phyloP scores from a whole-genome alignment of 2,888 invertebrate species.

The Dolomedes plantarius region DNA sequence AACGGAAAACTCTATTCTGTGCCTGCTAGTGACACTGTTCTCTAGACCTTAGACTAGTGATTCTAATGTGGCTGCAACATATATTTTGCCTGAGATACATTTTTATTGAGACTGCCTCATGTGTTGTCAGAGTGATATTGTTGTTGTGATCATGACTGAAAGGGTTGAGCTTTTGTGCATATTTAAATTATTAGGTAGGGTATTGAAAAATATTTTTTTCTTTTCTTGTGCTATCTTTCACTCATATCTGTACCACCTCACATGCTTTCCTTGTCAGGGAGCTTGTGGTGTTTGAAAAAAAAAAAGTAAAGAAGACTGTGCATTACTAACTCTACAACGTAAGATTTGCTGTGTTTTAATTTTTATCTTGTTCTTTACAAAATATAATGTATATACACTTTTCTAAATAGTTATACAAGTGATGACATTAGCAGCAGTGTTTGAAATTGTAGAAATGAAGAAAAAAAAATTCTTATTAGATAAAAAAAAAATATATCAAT shows the following conservation, averaged over 20 bases:
- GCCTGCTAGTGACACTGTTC: constrained; percentile 53
- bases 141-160: constrained; percentile 56
- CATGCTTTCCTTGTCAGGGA: constrained; percentile 21
- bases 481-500: constrained; percentile 13
- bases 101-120: constrained; percentile 60
- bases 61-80: constrained; percentile 41
- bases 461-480: constrained; percentile 36
- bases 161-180: constrained; percentile 71
- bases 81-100: constrained; percentile 65
- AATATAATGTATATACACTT: constrained; percentile 65
- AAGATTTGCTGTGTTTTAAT: constrained; percentile 70
- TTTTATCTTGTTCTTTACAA: constrained; percentile 69
- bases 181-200: constrained; percentile 70
- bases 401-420: constrained; percentile 48
- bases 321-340: constrained; percentile 64
- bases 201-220: constrained; percentile 44
- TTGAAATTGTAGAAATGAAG: constrained; percentile 43
- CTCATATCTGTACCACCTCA: constrained; percentile 56
- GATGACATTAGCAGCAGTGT: constrained; percentile 32
- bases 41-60: constrained; percentile 39
- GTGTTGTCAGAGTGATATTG: constrained; percentile 62
- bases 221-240: constrained; percentile 41
- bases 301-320: constrained; percentile 54
- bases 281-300: constrained; percentile 37
- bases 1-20: constrained; percentile 55